Evolutionary conservation across 2,113 vertebrate genomes (phyloP).

Genomic region (Catagonus wagneri): DNA sequence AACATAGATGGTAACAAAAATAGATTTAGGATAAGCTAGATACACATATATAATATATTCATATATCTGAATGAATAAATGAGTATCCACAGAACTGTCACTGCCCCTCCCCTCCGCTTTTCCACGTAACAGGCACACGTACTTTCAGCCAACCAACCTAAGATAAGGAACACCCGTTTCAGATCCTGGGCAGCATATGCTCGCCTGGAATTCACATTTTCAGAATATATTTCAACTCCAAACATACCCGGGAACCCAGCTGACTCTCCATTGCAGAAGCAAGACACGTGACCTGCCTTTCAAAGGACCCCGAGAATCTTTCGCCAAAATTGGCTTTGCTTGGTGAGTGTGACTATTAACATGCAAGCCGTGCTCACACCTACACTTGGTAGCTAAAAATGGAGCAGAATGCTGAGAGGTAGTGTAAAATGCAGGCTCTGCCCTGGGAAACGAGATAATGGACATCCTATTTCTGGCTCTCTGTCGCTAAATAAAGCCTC

Average conservation of each 20-base stretch:
- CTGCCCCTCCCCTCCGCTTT: accelerated
- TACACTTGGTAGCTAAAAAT: constrained; percentile 84
- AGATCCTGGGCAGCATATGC: not conserved
- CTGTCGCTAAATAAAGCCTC: constrained; percentile 86
- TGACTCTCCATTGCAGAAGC: not conserved
- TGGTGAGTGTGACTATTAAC: constrained; percentile 77
- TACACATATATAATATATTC: accelerated
- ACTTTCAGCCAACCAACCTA: too few relatives aligned
- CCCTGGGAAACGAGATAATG: constrained; percentile 78
- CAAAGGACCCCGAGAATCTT: not conserved
- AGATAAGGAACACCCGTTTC: not conserved
- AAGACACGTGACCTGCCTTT: not conserved
- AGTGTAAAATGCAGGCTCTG: constrained; percentile 77
- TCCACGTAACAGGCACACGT: accelerated
- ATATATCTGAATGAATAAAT: not conserved
- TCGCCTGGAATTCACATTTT: not conserved
- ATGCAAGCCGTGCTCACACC: constrained; percentile 75
- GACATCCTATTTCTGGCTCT: constrained; percentile 84
- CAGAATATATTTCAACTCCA: not conserved
- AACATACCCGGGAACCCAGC: not conserved
- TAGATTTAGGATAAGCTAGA: accelerated
- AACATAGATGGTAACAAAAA: not conserved
- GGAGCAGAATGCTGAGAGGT: constrained; percentile 63
- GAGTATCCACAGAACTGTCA: too few relatives aligned
- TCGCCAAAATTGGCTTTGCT: constrained; percentile 38